Conservation (phyloP, 2,888 invertebrate species). For the Drosophila quinaria region DNA sequence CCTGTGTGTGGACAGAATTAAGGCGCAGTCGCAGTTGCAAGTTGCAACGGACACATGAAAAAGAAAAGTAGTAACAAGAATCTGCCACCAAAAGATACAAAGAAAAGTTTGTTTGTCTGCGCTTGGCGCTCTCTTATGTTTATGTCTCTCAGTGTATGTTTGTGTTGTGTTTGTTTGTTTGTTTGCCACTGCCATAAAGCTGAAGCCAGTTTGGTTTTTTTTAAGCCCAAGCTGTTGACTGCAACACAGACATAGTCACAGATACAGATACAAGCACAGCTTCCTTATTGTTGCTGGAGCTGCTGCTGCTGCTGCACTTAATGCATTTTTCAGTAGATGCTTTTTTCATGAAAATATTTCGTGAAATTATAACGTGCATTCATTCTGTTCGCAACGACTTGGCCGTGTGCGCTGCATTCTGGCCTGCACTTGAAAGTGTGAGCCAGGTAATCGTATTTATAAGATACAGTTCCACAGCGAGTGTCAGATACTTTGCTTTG, state of each 20-base stretch:
- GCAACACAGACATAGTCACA: not conserved
- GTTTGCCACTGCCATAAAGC: conserved; percentile 78
- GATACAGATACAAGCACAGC: conserved; percentile 31
- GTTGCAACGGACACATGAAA: conserved; percentile 34
- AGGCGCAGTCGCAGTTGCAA: conserved; percentile 76
- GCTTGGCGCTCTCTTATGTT: conserved; percentile 54
- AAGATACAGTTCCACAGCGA: conserved; percentile 66
- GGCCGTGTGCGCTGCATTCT: conserved; percentile 48
- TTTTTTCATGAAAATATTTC: conserved; percentile 77
- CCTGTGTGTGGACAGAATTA: conserved; percentile 70
- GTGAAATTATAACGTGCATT: conserved; percentile 76
- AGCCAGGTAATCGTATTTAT: conserved; percentile 75
- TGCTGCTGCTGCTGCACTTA: conserved; percentile 76
- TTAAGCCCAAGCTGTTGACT: conserved; percentile 27
- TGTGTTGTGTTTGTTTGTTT: conserved; percentile 65
- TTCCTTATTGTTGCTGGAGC: conserved; percentile 47
- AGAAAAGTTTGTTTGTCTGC: conserved; percentile 53
- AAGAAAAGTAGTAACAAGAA: conserved; percentile 65
- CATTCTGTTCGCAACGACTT: conserved; percentile 54
- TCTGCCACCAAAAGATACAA: conserved; percentile 58
- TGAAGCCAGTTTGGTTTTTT: conserved; percentile 74
- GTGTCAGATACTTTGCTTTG: conserved; percentile 62
- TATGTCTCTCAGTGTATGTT: conserved; percentile 24
- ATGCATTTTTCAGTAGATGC: conserved; percentile 83
- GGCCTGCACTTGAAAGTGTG: conserved; percentile 51